Evolutionary conservation across 1,140 invertebrate genomes (phyloP), one percentile per base, ranked within the genome.

Genomic region (Akabosia matsudoensis): DNA sequence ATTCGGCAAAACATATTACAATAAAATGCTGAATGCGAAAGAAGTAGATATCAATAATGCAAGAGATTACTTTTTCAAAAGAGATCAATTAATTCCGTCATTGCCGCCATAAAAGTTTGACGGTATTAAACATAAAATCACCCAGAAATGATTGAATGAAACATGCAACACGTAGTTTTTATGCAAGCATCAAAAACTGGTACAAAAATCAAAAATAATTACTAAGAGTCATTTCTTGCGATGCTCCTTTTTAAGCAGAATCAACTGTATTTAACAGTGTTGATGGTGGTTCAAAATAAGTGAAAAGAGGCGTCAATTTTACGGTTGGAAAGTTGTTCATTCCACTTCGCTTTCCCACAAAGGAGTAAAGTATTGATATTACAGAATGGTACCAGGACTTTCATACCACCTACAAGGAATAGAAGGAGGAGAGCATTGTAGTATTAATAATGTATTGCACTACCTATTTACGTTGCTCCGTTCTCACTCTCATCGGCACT

Each of bases 221-320:
- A 61, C 24, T 61, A 61, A 4, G 4, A n/a, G 13, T 22, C 54
- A 24, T 24, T 61, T 51, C n/a, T 61, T 61, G 54, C 54, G 54
- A 22, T 61, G 54, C 34, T 73, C 37, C n/a, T 37, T 73, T n/a
- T 33, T 28, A 56, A 61, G 45, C 31, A 45, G 33, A 71, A 28
- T n/a, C n/a, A 45, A 45, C 37, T 45, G 37, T n/a, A 45, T 7
- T 10, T 10, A 45, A 45, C 37, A 45, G 37, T 18, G 37, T 10
- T n/a, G n/a, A 7, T 45, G 37, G 37, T 18, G 18, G n/a, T n/a
- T 45, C 10, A 30, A 33, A 52, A 26, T 73, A 18, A 77, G 76
- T 77, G 76, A 77, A 45, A 74, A 74, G 76, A 77, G 76, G 76
- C 76, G 76, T 77, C 72, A 74, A 77, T 77, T 77, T 74, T 71